Percentiles rank a stretch among this genome's conserved stretches.
Evolutionary conservation across 2,113 vertebrate genomes (phyloP).

Genomic region (Dipodomys stephensi): DNA sequence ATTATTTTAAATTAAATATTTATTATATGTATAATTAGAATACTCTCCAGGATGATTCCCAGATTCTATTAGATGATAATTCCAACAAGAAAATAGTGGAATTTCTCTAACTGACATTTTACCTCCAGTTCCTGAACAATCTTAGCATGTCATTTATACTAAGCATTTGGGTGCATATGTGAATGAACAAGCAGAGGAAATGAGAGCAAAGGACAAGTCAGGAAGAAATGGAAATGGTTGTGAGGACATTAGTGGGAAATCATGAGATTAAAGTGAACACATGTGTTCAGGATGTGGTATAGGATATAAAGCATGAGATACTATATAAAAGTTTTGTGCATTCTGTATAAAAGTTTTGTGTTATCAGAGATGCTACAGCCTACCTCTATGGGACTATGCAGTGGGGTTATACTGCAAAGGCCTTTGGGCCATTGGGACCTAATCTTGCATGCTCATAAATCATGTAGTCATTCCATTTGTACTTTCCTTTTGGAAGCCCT

Average conservation of each 20-base stretch:
- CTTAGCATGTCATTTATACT: neutral
- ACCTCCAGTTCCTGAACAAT: neutral
- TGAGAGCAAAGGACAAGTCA: neutral
- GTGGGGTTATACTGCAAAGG: neutral
- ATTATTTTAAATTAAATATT: neutral
- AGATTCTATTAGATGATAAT: neutral
- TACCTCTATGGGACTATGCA: neutral
- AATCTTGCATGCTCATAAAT: neutral
- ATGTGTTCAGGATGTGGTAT: neutral
- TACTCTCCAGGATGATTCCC: neutral
- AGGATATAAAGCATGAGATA: neutral
- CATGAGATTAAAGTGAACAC: neutral
- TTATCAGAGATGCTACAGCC: neutral
- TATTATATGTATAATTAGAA: conserved; percentile 2
- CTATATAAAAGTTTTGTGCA: neutral
- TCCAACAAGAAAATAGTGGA: neutral
- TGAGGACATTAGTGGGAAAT: neutral
- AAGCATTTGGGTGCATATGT: neutral
- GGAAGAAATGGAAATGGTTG: neutral
- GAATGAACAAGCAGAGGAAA: neutral
- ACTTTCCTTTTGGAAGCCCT: neutral
- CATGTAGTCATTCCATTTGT: neutral
- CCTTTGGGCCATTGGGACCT: neutral
- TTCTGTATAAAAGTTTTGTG: neutral
- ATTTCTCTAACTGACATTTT: neutral